These are phyloP conservation scores for Hoplostethus atlanticus DNA, from an alignment of 2,797 vertebrate genomes.

Conservation along the genomic window DNA sequence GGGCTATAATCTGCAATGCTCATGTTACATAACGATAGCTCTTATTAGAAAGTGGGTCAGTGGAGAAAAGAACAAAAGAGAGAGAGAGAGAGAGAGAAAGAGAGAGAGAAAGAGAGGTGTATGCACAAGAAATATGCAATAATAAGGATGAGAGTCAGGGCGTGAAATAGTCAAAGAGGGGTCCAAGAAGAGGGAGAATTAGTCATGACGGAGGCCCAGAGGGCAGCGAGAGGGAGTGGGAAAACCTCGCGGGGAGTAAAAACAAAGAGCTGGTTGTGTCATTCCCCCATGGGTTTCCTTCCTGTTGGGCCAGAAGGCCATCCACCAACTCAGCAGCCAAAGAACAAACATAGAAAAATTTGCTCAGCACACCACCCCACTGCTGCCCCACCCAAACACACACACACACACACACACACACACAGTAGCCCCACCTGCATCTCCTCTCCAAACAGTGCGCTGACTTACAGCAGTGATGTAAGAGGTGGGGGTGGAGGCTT, in stretches of 20 bases:
- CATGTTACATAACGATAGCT: constrained; percentile 20
- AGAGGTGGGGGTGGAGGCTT: constrained; percentile 24
- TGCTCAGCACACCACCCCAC: not conserved
- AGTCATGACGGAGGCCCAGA: constrained; percentile 38
- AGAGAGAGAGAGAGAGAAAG: constrained; percentile 10
- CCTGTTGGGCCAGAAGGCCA: constrained; percentile 55
- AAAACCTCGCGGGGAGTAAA: constrained; percentile 30
- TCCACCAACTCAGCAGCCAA: constrained; percentile 25
- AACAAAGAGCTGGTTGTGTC: constrained; percentile 66
- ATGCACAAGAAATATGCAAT: constrained; percentile 13
- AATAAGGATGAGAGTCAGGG: constrained; percentile 16
- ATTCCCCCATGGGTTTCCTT: constrained; percentile 58
- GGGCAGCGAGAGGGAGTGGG: constrained; percentile 25
- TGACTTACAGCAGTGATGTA: constrained; percentile 50
- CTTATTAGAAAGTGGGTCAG: constrained; percentile 10
- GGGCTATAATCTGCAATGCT: constrained; percentile 37
- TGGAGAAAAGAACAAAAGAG: not conserved
- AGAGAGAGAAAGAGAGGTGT: constrained; percentile 14
- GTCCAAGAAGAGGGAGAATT: constrained; percentile 6
- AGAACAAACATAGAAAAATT: constrained; percentile 8
- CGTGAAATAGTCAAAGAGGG: constrained; percentile 8
- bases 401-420: constrained; percentile 21
- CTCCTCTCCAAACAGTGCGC: constrained; percentile 22
- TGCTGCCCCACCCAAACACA: constrained; percentile 35
- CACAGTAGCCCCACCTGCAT: constrained; percentile 31